Percentiles rank a stretch among this genome's conserved stretches.
Evolutionary conservation across 23 tunicate genomes (phyloP).

Genomic region (Clavelina lepadiformis): DNA sequence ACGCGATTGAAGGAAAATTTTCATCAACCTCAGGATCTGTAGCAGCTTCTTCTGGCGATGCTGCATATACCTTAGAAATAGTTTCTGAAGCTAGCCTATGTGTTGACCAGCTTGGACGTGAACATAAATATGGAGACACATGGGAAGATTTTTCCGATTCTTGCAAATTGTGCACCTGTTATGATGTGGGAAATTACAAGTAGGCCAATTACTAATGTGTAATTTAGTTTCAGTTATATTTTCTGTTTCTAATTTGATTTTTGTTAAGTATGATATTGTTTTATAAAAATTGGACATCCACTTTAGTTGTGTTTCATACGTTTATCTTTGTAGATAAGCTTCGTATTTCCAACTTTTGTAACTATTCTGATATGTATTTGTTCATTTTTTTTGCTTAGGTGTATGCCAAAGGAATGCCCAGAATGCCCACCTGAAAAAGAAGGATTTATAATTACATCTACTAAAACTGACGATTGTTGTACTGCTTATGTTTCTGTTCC

Average conservation of each 20-base stretch:
- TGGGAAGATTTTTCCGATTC: slow-evolving; percentile 33
- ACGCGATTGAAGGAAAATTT: neutral
- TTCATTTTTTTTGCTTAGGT: slow-evolving; percentile 29
- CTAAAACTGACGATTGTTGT: slow-evolving; percentile 39
- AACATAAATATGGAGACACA: slow-evolving; percentile 48
- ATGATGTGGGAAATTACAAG: slow-evolving; percentile 38
- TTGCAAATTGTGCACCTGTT: slow-evolving; percentile 48
- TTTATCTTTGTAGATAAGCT: neutral
- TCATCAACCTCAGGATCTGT: neutral
- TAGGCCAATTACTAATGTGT: no score
- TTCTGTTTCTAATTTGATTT: neutral
- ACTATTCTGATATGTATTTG: neutral
- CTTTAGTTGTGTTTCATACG: no score
- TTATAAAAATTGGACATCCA: no score
- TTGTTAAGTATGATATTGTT: neutral
- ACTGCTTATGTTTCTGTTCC: slow-evolving; percentile 32
- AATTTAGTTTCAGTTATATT: neutral
- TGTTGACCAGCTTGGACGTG: slow-evolving; percentile 42
- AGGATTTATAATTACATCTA: slow-evolving; percentile 36
- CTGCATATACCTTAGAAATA: slow-evolving; percentile 8
- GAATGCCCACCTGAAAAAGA: slow-evolving; percentile 31
- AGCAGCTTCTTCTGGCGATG: neutral
- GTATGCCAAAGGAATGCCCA: slow-evolving; percentile 26
- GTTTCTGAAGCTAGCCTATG: slow-evolving; percentile 58
- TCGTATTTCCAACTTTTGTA: neutral